A percentile compares a stretch with the other conserved stretches of the same genome.
phyloP scores from a whole-genome alignment of 1,140 invertebrate genomes.

The Neotoxoptera formosana region DNA sequence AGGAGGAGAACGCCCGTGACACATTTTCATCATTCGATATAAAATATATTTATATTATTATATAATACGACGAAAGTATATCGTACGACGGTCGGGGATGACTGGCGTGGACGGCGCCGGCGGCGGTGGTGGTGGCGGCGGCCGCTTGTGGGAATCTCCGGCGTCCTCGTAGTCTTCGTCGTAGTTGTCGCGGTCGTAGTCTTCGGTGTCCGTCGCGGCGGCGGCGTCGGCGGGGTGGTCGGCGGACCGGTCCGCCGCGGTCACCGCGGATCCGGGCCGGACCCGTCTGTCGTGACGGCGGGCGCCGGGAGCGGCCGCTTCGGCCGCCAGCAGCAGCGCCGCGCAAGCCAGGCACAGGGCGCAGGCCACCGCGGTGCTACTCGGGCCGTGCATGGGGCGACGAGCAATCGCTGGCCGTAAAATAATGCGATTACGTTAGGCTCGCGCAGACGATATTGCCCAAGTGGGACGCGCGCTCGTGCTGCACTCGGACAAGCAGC shows the following conservation, averaged over 20 bases:
- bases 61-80: background rate
- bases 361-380: background rate
- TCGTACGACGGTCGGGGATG: background rate
- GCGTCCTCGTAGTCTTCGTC: constrained; percentile 63
- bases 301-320: background rate
- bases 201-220: constrained; percentile 14
- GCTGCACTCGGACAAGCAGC: background rate
- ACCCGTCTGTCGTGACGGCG: background rate
- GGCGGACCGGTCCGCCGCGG: constrained; percentile 36
- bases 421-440: background rate
- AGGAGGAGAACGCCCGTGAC: background rate
- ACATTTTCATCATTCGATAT: background rate
- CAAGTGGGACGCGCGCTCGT: no score
- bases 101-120: background rate
- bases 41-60: no score
- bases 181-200: constrained; percentile 62
- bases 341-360: background rate
- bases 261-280: constrained; percentile 17
- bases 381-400: background rate
- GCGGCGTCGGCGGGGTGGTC: background rate
- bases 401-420: background rate
- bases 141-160: background rate
- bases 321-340: background rate
- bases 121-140: background rate
- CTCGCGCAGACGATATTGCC: background rate